Conservation (phyloP, 2,797 vertebrate genomes). For the Hypotaenidia okinawae region DNA sequence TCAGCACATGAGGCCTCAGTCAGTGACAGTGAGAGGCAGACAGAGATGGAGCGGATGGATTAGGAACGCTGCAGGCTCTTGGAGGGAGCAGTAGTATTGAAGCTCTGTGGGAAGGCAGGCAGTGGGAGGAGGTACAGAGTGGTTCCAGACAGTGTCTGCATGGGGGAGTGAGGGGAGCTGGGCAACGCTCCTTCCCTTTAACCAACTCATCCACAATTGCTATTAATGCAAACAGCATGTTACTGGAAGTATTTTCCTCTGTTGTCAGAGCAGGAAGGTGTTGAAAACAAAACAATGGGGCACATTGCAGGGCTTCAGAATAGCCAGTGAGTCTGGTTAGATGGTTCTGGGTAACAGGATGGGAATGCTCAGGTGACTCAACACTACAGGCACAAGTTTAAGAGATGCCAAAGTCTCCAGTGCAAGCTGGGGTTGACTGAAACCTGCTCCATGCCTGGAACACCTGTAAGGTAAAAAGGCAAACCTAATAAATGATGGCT, state of each 20-base stretch:
- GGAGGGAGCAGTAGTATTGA: not conserved
- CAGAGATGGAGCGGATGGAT: not conserved
- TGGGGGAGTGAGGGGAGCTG: not conserved
- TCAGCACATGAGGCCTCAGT: not conserved
- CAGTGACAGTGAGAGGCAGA: not conserved
- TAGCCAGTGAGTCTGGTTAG: not conserved
- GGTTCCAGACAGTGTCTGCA: not conserved
- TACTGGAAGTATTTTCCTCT: not conserved
- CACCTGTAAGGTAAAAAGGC: not conserved
- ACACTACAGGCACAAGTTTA: not conserved
- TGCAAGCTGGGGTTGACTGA: not conserved
- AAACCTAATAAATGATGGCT: not conserved
- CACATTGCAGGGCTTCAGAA: not conserved
- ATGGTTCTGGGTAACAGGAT: not conserved
- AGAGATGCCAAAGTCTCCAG: not conserved
- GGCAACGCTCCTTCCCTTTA: not conserved
- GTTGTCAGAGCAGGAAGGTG: not conserved
- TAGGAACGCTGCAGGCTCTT: not conserved
- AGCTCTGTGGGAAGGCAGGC: not conserved
- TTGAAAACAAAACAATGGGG: not conserved
- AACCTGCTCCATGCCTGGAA: not conserved
- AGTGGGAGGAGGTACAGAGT: not conserved
- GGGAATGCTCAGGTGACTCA: not conserved
- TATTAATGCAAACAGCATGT: not conserved
- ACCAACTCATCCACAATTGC: not conserved